Evolutionary conservation across 2,113 vertebrate species (phyloP).

Genomic region (Mesocricetus auratus): DNA sequence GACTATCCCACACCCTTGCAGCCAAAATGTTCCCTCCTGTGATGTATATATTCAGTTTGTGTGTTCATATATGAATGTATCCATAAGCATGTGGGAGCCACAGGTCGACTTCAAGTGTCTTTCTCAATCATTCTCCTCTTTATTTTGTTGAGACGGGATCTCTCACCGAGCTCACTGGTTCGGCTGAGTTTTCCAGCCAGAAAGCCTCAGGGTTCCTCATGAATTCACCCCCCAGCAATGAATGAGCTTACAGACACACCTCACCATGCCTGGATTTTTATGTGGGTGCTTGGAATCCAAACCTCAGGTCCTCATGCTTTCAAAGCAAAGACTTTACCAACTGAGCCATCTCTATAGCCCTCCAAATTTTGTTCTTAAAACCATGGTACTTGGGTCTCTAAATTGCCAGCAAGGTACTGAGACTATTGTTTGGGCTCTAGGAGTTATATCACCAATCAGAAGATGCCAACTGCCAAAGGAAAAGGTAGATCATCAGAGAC

Average conservation of each 20-base stretch:
- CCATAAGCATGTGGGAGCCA: neutral
- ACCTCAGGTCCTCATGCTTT: neutral
- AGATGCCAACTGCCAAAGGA: no score
- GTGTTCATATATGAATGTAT: neutral
- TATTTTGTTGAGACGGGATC: neutral
- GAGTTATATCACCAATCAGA: neutral
- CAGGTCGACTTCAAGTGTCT: neutral
- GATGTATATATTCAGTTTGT: neutral
- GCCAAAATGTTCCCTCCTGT: neutral
- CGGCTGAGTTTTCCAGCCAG: neutral
- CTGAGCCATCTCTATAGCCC: neutral
- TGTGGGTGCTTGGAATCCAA: no score
- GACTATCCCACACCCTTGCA: no score
- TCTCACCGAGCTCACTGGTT: neutral
- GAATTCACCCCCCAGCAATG: neutral
- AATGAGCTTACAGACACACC: no score
- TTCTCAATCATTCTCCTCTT: neutral
- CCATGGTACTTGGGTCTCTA: neutral
- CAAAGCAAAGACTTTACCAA: neutral
- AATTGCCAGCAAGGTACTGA: neutral
- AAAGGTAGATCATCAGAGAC: neutral
- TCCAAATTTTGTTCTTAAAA: neutral
- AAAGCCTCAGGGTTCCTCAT: neutral
- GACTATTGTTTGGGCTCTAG: rapidly evolving
- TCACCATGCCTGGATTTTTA: neutral